Conservation (phyloP, 2,888 invertebrate species). For the Bimastos eiseni region DNA sequence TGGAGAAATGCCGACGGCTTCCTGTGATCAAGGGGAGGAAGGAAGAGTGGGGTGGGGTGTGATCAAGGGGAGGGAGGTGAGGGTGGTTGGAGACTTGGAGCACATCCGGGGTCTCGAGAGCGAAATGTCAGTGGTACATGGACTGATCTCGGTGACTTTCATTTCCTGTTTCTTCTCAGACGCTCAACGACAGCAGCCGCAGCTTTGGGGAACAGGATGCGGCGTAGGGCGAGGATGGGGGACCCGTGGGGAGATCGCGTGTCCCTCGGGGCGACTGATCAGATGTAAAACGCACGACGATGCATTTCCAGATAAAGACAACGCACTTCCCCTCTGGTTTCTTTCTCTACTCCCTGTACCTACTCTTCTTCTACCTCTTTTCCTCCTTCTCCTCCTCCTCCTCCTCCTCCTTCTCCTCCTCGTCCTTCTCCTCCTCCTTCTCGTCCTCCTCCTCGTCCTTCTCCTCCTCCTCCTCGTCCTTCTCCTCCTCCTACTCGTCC, state of each 20-base stretch:
- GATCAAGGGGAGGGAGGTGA: too few relatives aligned
- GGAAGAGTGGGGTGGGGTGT: background rate
- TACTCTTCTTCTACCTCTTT: background rate
- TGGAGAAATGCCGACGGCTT: background rate
- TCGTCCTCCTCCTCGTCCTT: background rate
- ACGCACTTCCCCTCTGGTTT: background rate
- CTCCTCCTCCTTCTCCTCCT: background rate
- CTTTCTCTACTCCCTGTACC: background rate
- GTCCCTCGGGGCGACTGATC: slow-evolving; percentile 13
- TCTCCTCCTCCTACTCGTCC: background rate
- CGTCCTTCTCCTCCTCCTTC: background rate
- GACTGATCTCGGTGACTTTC: slow-evolving; percentile 20
- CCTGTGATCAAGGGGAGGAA: background rate
- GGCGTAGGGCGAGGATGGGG: background rate
- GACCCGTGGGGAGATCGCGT: background rate
- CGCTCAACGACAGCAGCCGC: background rate
- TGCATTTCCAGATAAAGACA: slow-evolving; percentile 13
- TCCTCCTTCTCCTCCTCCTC: background rate
- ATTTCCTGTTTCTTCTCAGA: slow-evolving; percentile 13
- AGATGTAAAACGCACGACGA: background rate
- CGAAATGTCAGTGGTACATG: slow-evolving; percentile 14
- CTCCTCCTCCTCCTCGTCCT: background rate
- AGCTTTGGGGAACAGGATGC: background rate
- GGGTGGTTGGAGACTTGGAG: background rate
- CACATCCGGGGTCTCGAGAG: background rate